phyloP scores from a whole-genome alignment of 1,140 invertebrate species.

The Colletes gigas region DNA sequence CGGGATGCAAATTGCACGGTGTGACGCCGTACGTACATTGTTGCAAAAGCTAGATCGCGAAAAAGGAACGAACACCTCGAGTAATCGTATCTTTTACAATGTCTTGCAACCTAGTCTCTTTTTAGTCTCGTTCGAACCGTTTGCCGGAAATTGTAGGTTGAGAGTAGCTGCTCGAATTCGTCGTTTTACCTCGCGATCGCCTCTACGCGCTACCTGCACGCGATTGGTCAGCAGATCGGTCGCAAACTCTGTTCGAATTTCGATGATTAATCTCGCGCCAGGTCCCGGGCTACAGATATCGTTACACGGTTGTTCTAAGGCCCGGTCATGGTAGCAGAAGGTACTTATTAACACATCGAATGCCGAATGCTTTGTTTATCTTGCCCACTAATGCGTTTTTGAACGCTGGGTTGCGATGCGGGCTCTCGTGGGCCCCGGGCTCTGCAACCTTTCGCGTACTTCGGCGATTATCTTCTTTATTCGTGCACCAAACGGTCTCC shows the following conservation, averaged over 20 bases:
- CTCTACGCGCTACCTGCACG: not conserved
- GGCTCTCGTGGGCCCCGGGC: no score
- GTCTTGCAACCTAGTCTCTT: constrained; percentile 52
- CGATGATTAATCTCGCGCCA: constrained; percentile 65
- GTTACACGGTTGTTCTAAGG: constrained; percentile 61
- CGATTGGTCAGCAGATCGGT: constrained; percentile 34
- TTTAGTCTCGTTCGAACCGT: not conserved
- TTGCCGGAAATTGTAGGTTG: constrained; percentile 15
- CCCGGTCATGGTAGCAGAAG: no score
- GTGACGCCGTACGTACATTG: not conserved
- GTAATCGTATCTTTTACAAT: constrained; percentile 18
- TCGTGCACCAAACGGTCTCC: no score
- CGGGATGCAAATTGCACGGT: constrained; percentile 30
- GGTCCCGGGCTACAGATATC: constrained; percentile 25
- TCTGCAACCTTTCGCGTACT: no score
- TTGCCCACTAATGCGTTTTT: no score
- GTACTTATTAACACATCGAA: no score
- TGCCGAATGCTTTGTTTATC: no score
- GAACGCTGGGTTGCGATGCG: no score
- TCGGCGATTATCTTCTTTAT: no score
- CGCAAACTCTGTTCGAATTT: constrained; percentile 64
- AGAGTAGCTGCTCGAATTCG: not conserved
- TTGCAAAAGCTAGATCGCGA: constrained; percentile 19
- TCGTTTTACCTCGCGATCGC: not conserved
- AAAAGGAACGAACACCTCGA: constrained; percentile 1